phyloP scores from a whole-genome alignment of 1,140 invertebrate genomes.

The Cardiocondyla obscurior region DNA sequence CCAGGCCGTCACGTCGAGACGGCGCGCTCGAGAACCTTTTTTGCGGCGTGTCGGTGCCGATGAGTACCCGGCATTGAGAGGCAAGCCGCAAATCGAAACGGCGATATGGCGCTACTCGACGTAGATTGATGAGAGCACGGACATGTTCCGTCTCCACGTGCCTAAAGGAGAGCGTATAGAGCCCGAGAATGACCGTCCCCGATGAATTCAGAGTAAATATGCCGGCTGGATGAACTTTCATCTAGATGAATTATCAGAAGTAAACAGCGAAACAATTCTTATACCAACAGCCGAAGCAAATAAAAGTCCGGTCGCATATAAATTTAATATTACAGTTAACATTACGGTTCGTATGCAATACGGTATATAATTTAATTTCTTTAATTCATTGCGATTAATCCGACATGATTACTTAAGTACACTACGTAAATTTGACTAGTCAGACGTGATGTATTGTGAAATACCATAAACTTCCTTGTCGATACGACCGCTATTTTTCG shows the following conservation, averaged over 20 bases:
- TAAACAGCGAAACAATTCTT: not conserved
- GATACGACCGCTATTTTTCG: not conserved
- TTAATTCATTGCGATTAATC: slow-evolving; percentile 2
- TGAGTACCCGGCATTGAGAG: slow-evolving; percentile 58
- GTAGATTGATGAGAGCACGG: slow-evolving; percentile 63
- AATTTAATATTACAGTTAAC: not conserved
- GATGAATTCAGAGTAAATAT: not conserved
- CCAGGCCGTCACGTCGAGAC: slow-evolving; percentile 5
- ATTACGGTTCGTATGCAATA: too few species aligned
- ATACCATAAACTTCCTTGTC: slow-evolving; percentile 1
- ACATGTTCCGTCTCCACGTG: slow-evolving; percentile 32
- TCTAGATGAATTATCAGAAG: not conserved
- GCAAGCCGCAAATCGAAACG: slow-evolving; percentile 63
- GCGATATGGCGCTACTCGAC: slow-evolving; percentile 58
- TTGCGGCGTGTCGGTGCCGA: slow-evolving; percentile 53
- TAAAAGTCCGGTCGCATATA: not conserved
- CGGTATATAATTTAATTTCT: not conserved
- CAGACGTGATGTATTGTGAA: not conserved
- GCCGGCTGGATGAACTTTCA: not conserved
- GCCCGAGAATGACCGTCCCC: not conserved
- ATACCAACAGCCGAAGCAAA: not conserved
- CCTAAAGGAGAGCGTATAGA: slow-evolving; percentile 7
- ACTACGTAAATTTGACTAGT: not conserved
- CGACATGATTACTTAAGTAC: not conserved
- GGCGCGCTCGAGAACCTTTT: slow-evolving; percentile 53